These are phyloP conservation scores for Himalopsyche japonica DNA, from an alignment of 2,888 invertebrate species.

Conservation along the genomic window DNA sequence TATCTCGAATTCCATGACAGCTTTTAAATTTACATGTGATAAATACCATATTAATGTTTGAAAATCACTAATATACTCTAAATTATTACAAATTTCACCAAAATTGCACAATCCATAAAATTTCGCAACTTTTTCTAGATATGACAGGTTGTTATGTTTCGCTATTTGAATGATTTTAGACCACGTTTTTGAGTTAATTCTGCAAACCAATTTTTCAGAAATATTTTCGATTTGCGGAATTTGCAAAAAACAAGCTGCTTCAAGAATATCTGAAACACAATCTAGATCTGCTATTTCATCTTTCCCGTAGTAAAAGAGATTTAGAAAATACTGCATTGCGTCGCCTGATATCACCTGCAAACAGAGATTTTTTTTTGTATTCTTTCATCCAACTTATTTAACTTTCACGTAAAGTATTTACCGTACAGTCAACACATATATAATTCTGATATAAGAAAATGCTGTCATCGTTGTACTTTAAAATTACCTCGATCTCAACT, in stretches of 20 bases:
- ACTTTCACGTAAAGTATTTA: too few relatives aligned
- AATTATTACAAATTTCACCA: slow-evolving; percentile 45
- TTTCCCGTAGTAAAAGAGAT: slow-evolving; percentile 44
- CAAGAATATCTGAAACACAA: slow-evolving; percentile 46
- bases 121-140: slow-evolving; percentile 15
- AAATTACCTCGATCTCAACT: slow-evolving; percentile 47
- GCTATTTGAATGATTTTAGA: slow-evolving; percentile 22
- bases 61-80: slow-evolving; percentile 45
- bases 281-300: slow-evolving; percentile 44
- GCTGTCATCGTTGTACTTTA: slow-evolving; percentile 37
- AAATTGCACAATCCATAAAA: slow-evolving; percentile 45
- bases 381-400: background rate
- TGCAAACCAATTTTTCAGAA: slow-evolving; percentile 41
- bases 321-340: slow-evolving; percentile 48
- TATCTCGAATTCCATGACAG: slow-evolving; percentile 46
- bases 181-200: slow-evolving; percentile 19
- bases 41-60: slow-evolving; percentile 47
- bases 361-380: slow-evolving; percentile 5
- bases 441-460: background rate
- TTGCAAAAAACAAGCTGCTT: slow-evolving; percentile 51
- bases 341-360: slow-evolving; percentile 49
- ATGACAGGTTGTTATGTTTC: slow-evolving; percentile 9
- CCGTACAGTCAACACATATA: background rate
- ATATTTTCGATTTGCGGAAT: slow-evolving; percentile 46
- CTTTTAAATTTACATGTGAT: slow-evolving; percentile 45